Base-by-base conservation (phyloP, 2,888 invertebrate species). In the Catocala sponsa region DNA sequence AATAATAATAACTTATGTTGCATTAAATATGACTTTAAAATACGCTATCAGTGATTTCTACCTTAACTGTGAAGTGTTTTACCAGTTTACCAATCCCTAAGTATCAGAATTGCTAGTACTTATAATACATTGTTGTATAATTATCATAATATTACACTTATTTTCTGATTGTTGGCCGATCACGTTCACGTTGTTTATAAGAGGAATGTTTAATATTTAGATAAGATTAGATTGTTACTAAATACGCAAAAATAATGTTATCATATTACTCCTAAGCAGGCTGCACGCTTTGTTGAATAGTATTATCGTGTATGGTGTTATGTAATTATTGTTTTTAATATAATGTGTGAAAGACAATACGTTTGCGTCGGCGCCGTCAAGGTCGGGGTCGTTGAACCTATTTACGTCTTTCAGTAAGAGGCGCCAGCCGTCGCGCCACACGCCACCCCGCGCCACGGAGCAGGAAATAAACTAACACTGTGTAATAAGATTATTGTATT, bases 331-430 rank as follows among this genome's bases (percentile, higher is more conserved):
- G 78, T 81, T 81, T 58, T 75, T 63, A 74, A 78, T 78, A 64
- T 43, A 68, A 71, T 74, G 63, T 77, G 65, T 78, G 72, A 72
- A 83, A 86, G 79, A 87, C 87, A 88, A 87, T 88, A 86, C 78
- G 80, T 83, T 87, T 87, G 79, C 85, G 84, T 78, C 87, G 75
- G 69, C 69, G 83, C 81, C 87, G 84, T 76, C 93, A 93, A 93
- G 93, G 93, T 93, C 90, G 88, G 84, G 91, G 88, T 91, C 90
- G 72, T 83, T 91, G 91, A 92, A 92, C 93, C 81, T 86, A 86
- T 88, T 90, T 90, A 86, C 90, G 88, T 87, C 83, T 90, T 89
- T 89, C 81, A 82, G 85, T 79, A 80, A 79, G 82, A 82, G 82
- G 83, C 84, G 84, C 83, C 77, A 60, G 62, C 51, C 63, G 59